Evolutionary conservation across 2,797 vertebrate species (phyloP), one percentile per base, ranked within the genome.

Genomic region (Pyrocephalus nanus): DNA sequence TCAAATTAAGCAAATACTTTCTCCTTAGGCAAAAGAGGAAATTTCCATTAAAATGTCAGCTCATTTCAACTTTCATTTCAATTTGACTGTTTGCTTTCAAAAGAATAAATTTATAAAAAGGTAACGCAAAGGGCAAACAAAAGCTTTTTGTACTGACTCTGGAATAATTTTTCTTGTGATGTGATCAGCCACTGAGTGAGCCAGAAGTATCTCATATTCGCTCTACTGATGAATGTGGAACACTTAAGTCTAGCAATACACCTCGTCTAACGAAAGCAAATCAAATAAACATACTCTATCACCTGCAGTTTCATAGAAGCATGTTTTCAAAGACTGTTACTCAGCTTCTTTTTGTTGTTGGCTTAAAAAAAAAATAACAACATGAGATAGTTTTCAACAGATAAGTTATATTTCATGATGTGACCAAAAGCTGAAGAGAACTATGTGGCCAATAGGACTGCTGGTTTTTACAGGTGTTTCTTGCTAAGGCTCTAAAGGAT

Each of bases 1-100:
- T 60, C 36, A 71, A 86, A 90, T 91, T 90, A 86, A 86, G 78
- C 40, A 86, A 95, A 82, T 88, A 66, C 17, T 48, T 90, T 83
- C 34, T 91, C 89, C 69, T 76, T 71, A 30, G 60, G 82, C 60
- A 94, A 87, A 91, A 95, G 75, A 12, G 26, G 55, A 55, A 15
- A 77, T 88, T 85, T 91, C 34, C 48, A 74, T 88, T 90, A 93
- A 92, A 74, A 86, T 15, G 1, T 71, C 75, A 88, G 29, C 16
- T 87, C 30, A 61, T 85, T 93, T 91, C 69, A 90, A 64, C 65
- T 77, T 82, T 11, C 34, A 61, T 77, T 93, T 78, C 45, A 51
- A 36, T 66, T 30, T 53, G 11, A 77, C 72, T 42, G 14, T 36
- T 60, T 83, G 67, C 65, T 50, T 69, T 83, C 42, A 87, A 55